Evolutionary conservation across 2,888 invertebrate species (phyloP).

Genomic region (Phyllotreta striolata): DNA sequence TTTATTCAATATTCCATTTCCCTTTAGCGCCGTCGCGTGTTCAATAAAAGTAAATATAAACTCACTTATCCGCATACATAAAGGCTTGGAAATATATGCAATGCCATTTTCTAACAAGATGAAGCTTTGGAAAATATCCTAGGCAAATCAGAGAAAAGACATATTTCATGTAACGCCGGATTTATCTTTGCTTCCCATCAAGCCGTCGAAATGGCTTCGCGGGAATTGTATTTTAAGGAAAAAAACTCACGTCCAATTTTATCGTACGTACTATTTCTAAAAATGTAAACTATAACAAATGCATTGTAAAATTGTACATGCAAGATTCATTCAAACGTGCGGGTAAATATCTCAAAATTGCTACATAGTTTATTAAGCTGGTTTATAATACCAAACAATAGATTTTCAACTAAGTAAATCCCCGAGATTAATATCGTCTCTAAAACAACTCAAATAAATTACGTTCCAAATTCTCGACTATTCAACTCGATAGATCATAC

Average conservation of each 20-base stretch:
- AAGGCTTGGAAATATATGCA: constrained; percentile 10
- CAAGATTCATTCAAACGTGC: no score
- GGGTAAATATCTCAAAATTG: no score
- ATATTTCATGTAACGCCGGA: constrained; percentile 10
- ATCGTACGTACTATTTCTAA: no score
- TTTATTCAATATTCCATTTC: no score
- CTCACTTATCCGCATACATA: constrained; percentile 14
- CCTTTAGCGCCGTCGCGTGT: no score
- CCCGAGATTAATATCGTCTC: constrained; percentile 6
- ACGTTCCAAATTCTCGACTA: constrained; percentile 1
- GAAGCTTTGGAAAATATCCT: constrained; percentile 6
- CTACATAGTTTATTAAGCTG: no score
- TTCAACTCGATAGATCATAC: constrained; percentile 16
- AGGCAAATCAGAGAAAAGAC: constrained; percentile 7
- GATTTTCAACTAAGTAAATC: not conserved
- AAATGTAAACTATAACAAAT: no score
- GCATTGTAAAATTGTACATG: no score
- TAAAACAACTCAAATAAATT: constrained; percentile 11
- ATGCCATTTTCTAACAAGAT: constrained; percentile 16
- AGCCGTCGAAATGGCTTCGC: no score
- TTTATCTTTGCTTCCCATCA: constrained; percentile 18
- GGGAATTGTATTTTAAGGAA: no score
- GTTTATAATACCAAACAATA: no score
- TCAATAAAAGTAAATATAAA: not conserved
- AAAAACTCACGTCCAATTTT: no score